Evolutionary conservation across 1,140 invertebrate genomes (phyloP).

Genomic region (Rhagoletis pomonella): DNA sequence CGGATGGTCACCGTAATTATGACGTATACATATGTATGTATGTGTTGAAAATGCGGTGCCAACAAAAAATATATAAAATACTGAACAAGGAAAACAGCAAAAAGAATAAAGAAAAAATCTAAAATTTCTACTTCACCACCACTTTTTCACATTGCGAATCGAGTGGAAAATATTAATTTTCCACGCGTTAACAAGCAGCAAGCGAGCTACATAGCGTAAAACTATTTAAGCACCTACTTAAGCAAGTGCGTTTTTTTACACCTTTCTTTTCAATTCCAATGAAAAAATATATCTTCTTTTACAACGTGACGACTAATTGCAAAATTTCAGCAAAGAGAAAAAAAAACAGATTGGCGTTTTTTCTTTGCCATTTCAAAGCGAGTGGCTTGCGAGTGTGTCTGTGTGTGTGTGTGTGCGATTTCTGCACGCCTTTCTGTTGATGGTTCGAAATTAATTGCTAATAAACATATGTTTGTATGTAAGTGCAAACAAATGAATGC

Average conservation of each 20-base stretch:
- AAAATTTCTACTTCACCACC: not conserved
- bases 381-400: no score
- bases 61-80: not conserved
- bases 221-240: not conserved
- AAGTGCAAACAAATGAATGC: not conserved
- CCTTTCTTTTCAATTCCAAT: constrained; percentile 10
- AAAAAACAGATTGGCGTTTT: not conserved
- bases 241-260: constrained; percentile 1
- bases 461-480: not conserved
- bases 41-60: no score
- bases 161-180: constrained; percentile 23
- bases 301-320: constrained; percentile 20
- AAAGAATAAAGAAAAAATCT: not conserved
- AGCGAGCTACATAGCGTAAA: constrained; percentile 30
- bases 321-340: constrained; percentile 5
- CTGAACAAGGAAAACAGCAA: not conserved
- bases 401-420: not conserved
- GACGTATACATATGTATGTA: no score
- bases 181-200: constrained; percentile 46
- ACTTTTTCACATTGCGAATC: not conserved
- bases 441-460: constrained; percentile 12
- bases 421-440: not conserved
- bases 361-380: not conserved
- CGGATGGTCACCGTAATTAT: no score
- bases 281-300: not conserved